Conservation (phyloP, 2,888 invertebrate species). For the Metopia argyrocephala region DNA sequence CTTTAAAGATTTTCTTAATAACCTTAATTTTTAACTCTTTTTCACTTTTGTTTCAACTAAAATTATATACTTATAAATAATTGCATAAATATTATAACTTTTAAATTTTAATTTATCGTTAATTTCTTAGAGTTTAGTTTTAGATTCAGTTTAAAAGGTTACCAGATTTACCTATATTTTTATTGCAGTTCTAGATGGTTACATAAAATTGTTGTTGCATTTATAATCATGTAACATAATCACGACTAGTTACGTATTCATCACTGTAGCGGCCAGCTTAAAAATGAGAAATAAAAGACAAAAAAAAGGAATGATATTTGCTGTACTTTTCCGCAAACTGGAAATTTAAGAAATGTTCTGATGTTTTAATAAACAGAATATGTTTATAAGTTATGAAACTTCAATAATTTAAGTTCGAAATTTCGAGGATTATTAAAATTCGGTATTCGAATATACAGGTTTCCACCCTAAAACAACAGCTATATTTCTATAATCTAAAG, state of each 20-base stretch:
- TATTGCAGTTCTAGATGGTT: conserved; percentile 59
- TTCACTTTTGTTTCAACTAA: neutral
- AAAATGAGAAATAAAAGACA: conserved; percentile 2
- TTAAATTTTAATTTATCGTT: conserved; percentile 50
- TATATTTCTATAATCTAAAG: too few species aligned
- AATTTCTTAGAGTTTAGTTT: neutral
- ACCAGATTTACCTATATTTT: neutral
- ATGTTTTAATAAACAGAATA: too few species aligned
- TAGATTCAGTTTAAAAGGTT: conserved; percentile 10
- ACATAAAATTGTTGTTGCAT: conserved; percentile 60
- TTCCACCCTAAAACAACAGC: too few species aligned
- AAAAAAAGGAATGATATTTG: neutral
- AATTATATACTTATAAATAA: neutral
- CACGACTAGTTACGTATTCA: conserved; percentile 75
- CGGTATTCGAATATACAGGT: too few species aligned
- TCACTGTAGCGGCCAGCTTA: conserved; percentile 75
- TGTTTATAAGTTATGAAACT: too few species aligned
- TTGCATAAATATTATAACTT: conserved; percentile 15
- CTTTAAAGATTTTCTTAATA: conserved; percentile 6
- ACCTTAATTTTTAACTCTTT: neutral
- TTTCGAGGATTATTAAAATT: too few species aligned
- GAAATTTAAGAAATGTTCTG: too few species aligned
- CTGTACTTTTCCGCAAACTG: neutral
- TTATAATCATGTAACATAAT: conserved; percentile 77
- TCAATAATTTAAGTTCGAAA: too few species aligned